These are phyloP conservation scores for Echeneis naucrates DNA, from an alignment of 2,797 vertebrate genomes.

Conservation along the genomic window DNA sequence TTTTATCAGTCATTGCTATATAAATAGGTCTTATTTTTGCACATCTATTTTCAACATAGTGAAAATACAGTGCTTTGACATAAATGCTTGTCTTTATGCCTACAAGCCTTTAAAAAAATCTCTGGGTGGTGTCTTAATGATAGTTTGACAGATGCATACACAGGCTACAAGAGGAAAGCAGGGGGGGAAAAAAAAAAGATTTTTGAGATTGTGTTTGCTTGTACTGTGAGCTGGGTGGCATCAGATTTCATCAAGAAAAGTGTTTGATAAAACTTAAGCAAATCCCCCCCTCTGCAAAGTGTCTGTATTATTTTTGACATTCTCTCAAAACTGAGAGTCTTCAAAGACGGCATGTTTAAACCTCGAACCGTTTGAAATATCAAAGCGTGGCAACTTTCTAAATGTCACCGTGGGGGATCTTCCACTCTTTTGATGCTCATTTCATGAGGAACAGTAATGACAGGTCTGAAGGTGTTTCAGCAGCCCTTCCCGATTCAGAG, in stretches of 20 bases:
- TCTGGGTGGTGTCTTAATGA: slow-evolving; percentile 19
- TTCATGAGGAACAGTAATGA: slow-evolving; percentile 77
- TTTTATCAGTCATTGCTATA: too few relatives aligned
- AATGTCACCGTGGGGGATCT: slow-evolving; percentile 82
- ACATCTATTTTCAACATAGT: too few relatives aligned
- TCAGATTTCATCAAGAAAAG: slow-evolving; percentile 65
- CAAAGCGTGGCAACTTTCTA: slow-evolving; percentile 82
- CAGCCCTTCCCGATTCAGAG: slow-evolving; percentile 61
- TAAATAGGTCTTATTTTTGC: not conserved
- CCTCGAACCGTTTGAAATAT: slow-evolving; percentile 82
- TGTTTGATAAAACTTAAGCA: slow-evolving; percentile 71
- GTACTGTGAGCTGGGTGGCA: slow-evolving; percentile 43
- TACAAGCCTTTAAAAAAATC: not conserved
- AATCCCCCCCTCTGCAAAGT: slow-evolving; percentile 73
- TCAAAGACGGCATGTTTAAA: slow-evolving; percentile 80
- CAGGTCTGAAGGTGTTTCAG: slow-evolving; percentile 75
- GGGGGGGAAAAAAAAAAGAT: not conserved
- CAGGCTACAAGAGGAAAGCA: slow-evolving; percentile 34
- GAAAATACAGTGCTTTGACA: not conserved
- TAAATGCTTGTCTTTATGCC: slow-evolving; percentile 7
- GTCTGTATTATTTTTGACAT: slow-evolving; percentile 79
- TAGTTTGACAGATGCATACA: slow-evolving; percentile 25
- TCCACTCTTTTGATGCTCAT: slow-evolving; percentile 75
- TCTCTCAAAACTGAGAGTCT: slow-evolving; percentile 70
- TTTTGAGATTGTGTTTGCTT: slow-evolving; percentile 46